phyloP scores from a whole-genome alignment of 2,888 invertebrate genomes.

The Cepaea hortensis region DNA sequence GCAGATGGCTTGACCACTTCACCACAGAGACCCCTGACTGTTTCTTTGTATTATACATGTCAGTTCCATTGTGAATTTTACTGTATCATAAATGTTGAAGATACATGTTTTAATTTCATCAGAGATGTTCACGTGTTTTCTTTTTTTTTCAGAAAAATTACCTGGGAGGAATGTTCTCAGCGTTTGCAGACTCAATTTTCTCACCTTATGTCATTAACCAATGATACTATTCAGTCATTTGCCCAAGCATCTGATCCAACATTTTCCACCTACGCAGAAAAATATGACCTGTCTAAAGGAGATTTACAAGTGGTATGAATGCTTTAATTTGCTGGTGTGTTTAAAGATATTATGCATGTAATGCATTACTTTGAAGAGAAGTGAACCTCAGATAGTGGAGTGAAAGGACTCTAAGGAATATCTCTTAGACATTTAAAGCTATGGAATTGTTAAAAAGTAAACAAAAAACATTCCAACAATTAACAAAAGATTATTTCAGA shows the following conservation, averaged over 20 bases:
- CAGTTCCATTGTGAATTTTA: neutral
- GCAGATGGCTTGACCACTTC: too few species aligned
- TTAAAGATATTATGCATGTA: neutral
- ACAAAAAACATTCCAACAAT: too few species aligned
- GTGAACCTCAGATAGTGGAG: too few species aligned
- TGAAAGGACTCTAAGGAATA: too few species aligned
- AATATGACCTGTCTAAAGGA: constrained; percentile 70
- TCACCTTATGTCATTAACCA: constrained; percentile 66
- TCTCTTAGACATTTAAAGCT: too few species aligned
- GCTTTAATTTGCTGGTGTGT: neutral
- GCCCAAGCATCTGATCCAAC: constrained; percentile 58
- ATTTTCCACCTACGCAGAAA: constrained; percentile 61
- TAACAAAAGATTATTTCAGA: too few species aligned
- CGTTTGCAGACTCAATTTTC: constrained; percentile 59
- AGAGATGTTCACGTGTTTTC: neutral
- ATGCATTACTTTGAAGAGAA: neutral
- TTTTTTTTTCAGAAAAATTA: constrained; percentile 46
- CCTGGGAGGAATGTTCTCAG: constrained; percentile 61
- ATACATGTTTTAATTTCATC: neutral
- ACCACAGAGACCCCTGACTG: too few species aligned
- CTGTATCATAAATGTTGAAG: neutral
- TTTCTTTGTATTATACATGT: too few species aligned
- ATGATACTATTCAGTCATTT: constrained; percentile 61
- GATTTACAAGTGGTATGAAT: constrained; percentile 39
- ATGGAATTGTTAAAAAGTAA: too few species aligned